These are phyloP conservation scores for Paguma larvata DNA, from an alignment of 2,797 vertebrate genomes.

Conservation along the genomic window DNA sequence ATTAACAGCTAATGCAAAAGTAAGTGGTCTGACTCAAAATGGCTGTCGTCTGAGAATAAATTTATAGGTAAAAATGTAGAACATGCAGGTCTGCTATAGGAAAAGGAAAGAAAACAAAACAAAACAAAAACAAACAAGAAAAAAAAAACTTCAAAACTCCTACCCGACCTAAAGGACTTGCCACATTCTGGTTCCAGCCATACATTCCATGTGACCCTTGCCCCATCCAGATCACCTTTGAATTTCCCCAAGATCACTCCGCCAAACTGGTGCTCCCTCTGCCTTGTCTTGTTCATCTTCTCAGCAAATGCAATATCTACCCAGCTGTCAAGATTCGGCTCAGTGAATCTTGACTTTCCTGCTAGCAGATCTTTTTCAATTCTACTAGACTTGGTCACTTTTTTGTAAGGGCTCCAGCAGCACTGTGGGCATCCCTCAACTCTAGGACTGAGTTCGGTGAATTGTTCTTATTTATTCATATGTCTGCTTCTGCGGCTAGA, in stretches of 20 bases:
- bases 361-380: background rate
- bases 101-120: background rate
- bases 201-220: background rate
- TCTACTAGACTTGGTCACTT: background rate
- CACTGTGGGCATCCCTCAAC: too few relatives aligned
- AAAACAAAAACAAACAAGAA: too few relatives aligned
- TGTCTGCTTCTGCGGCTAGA: background rate
- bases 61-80: background rate
- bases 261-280: accelerated
- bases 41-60: background rate
- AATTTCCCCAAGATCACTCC: accelerated
- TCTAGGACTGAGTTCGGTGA: background rate
- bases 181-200: background rate
- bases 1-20: background rate
- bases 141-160: background rate
- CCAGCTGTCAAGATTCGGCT: background rate
- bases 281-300: background rate
- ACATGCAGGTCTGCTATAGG: too few relatives aligned
- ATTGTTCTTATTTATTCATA: background rate
- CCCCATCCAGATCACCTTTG: background rate
- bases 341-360: background rate
- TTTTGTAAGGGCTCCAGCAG: background rate
- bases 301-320: background rate
- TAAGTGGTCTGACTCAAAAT: background rate
- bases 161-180: background rate